A percentile compares a stretch with the other conserved stretches of the same genome.
phyloP scores from a whole-genome alignment of 2,888 invertebrate species.

The Odontomyia ornata region DNA sequence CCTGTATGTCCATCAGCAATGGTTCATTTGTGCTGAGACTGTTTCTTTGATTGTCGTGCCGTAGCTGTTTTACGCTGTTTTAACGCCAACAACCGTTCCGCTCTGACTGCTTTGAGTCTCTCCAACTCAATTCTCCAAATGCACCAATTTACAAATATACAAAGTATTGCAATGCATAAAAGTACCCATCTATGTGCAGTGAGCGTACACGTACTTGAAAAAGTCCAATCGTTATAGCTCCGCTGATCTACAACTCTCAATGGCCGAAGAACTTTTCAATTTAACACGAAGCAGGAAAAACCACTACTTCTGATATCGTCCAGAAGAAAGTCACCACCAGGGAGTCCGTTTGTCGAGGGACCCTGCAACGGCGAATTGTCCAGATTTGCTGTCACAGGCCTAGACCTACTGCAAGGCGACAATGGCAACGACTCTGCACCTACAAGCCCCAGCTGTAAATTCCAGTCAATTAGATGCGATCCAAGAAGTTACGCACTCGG shows the following conservation, averaged over 20 bases:
- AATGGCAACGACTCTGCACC: neutral
- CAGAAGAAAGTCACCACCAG: constrained; percentile 2
- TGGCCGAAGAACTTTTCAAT: too few species aligned
- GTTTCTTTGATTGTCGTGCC: constrained; percentile 38
- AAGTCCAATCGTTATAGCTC: constrained; percentile 22
- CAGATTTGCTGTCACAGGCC: neutral
- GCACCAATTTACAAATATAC: constrained; percentile 23
- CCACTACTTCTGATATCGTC: neutral
- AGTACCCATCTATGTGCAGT: neutral
- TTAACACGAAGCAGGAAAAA: constrained; percentile 5
- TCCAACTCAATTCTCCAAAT: neutral
- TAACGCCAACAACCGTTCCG: constrained; percentile 37
- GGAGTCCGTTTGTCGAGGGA: neutral
- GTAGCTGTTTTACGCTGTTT: constrained; percentile 28
- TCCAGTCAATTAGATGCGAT: constrained; percentile 33
- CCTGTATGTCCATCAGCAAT: neutral
- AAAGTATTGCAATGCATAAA: constrained; percentile 1
- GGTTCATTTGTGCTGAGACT: constrained; percentile 48
- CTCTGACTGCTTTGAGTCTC: constrained; percentile 30
- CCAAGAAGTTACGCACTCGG: constrained; percentile 2
- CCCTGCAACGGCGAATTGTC: neutral
- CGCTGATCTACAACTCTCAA: neutral
- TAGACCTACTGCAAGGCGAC: too few species aligned
- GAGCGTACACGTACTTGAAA: constrained; percentile 9
- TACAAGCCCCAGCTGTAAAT: constrained; percentile 12